Evolutionary conservation across 92 coral and sea anemone species (phyloP).

Genomic region (Galaxea fascicularis): DNA sequence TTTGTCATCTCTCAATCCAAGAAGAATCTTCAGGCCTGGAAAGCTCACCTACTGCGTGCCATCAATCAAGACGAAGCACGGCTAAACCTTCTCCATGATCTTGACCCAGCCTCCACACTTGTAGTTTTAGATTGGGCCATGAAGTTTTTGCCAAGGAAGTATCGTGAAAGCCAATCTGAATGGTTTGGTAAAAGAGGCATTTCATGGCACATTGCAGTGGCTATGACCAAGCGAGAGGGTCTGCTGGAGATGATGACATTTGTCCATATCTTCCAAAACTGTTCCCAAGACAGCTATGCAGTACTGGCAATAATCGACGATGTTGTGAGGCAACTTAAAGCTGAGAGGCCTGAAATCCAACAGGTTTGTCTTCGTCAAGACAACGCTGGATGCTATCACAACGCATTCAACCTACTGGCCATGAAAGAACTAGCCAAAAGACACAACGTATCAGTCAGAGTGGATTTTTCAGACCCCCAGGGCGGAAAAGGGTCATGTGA

Average conservation of each 20-base stretch:
- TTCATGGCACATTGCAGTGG: slow-evolving; percentile 52
- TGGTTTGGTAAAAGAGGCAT: slow-evolving; percentile 56
- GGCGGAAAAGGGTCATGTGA: slow-evolving; percentile 69
- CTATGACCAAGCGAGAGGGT: no score
- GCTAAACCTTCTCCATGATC: slow-evolving; percentile 4
- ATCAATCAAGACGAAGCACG: slow-evolving; percentile 67
- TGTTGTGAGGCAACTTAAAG: slow-evolving; percentile 41
- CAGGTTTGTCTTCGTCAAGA: slow-evolving; percentile 47
- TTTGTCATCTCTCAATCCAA: no score
- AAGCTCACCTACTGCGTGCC: slow-evolving; percentile 79
- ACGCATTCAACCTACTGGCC: slow-evolving; percentile 20
- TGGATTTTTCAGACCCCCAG: slow-evolving; percentile 72
- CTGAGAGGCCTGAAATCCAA: slow-evolving; percentile 39
- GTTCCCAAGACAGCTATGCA: slow-evolving; percentile 18
- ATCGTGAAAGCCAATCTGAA: slow-evolving; percentile 40
- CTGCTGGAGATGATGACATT: slow-evolving; percentile 44
- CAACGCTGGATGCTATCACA: slow-evolving; percentile 65
- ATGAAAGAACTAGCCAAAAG: no score
- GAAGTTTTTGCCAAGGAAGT: slow-evolving; percentile 57
- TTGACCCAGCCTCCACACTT: slow-evolving; percentile 12
- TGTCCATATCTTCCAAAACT: slow-evolving; percentile 40
- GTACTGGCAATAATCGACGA: slow-evolving; percentile 41
- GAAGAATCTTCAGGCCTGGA: slow-evolving; percentile 68
- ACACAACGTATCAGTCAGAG: background rate
- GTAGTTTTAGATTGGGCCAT: slow-evolving; percentile 46